Evolutionary conservation across 2,797 vertebrate species (phyloP).

Genomic region (Chloroceryle amazona): DNA sequence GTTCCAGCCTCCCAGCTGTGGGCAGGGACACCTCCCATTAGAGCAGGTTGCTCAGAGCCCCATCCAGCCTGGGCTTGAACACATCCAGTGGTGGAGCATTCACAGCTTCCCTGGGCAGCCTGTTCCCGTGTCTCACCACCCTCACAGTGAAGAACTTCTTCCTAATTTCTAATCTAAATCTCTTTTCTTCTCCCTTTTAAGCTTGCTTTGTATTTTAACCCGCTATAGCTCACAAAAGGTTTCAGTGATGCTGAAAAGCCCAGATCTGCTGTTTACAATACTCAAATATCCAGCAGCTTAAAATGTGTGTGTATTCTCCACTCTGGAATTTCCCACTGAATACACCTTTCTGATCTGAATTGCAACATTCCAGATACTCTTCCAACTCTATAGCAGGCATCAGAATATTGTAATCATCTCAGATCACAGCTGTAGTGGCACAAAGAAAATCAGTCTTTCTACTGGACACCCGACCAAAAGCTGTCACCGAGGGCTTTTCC

Average conservation of each 20-base stretch:
- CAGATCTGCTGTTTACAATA: background rate
- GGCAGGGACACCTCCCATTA: no score
- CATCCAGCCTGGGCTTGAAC: no score
- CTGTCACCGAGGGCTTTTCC: background rate
- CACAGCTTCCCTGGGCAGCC: no score
- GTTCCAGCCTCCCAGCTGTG: no score
- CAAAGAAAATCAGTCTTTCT: background rate
- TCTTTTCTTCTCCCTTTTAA: background rate
- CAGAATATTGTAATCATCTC: background rate
- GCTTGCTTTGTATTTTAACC: background rate
- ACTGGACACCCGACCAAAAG: background rate
- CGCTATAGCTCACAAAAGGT: background rate
- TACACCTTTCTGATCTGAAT: slow-evolving; percentile 2
- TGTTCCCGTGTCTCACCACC: no score
- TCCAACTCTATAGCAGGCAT: background rate
- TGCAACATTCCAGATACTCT: background rate
- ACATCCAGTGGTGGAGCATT: no score
- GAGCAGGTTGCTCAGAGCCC: no score
- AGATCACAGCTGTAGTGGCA: background rate
- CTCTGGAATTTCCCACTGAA: background rate
- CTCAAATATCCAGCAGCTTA: background rate
- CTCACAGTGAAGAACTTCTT: no score
- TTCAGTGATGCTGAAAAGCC: background rate
- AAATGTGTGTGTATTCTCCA: background rate
- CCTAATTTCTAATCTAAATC: no score